Evolutionary conservation across 2,113 vertebrate species (phyloP), one percentile per base, ranked within the genome.

Genomic region (Madoqua kirkii): DNA sequence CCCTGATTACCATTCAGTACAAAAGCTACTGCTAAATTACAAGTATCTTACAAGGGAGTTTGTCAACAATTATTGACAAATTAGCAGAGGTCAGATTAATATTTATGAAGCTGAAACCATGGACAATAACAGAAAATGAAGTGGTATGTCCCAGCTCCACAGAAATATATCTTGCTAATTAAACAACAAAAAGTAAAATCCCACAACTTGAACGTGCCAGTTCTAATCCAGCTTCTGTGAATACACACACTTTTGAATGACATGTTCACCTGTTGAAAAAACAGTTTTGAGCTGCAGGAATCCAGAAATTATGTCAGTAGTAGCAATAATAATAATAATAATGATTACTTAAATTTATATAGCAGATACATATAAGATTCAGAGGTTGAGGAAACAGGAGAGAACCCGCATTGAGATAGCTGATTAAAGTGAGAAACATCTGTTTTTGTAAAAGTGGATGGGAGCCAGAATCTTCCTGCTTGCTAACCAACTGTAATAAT

Each of bases 51-150:
- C 60, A 87, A 92, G 50, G 71, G 25, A 94, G 19, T 17, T 92
- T 90, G 50, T 43, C 71, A 94, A 79, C 52, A 92, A 95, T 95
- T 96, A 98, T 90, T 92, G 95, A 92, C 87, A 93, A 94, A 95
- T 95, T 89, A 87, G 48, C 59, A 89, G 79, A 94, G 19, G 92
- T 89, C 43, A 95, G 67, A 91, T 81, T 95, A 97, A 60, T 31
- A 91, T 87, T 52, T 31, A 95, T 50, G 74, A 85, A 81, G 23
- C 43, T 81, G 67, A 93, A 93, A 81, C 27, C 76, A 13, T 89
- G 25, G 79, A 36, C 31, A 83, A 87, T 89, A 95, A 91, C 13
- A 96, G 36, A 11, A 84, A 93, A 92, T 95, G 17, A 83, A 96
- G 4, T 54, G 48, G n/a, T 89, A 81, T 60, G 45, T 57, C 29